A percentile compares a stretch with the other conserved stretches of the same genome.
Evolutionary conservation across 2,888 invertebrate genomes (phyloP).

Genomic region (Galerucella nymphaeae): DNA sequence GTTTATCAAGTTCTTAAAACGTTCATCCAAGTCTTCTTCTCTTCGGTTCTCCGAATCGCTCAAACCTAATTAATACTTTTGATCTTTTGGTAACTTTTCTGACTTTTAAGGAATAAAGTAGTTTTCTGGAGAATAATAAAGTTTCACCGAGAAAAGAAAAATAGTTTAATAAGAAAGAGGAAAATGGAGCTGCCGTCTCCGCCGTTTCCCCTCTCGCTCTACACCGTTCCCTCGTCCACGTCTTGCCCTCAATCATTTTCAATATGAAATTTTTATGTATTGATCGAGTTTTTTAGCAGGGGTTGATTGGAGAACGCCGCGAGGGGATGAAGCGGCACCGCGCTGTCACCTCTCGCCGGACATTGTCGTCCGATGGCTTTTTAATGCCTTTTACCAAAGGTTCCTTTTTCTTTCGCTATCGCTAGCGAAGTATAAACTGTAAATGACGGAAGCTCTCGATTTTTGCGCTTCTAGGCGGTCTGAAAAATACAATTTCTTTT

Average conservation of each 20-base stretch:
- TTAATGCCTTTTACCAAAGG: constrained; percentile 28
- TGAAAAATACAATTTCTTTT: background rate
- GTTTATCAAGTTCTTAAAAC: constrained; percentile 31
- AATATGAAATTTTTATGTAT: constrained; percentile 68
- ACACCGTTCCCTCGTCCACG: constrained; percentile 47
- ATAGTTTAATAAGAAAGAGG: constrained; percentile 49
- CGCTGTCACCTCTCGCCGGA: constrained; percentile 62
- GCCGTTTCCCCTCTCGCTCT: constrained; percentile 33
- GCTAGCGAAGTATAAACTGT: constrained; percentile 7
- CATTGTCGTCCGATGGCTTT: constrained; percentile 53
- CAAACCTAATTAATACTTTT: constrained; percentile 43
- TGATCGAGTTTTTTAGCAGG: constrained; percentile 65
- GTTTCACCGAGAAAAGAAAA: constrained; percentile 44
- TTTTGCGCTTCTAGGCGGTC: background rate
- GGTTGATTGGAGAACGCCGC: constrained; percentile 57
- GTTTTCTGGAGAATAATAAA: constrained; percentile 45
- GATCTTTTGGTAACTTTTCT: constrained; percentile 31
- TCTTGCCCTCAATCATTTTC: constrained; percentile 66
- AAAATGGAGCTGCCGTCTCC: constrained; percentile 44
- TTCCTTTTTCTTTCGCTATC: background rate
- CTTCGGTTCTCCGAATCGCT: constrained; percentile 30
- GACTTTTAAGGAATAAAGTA: constrained; percentile 41
- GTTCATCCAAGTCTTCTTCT: constrained; percentile 17
- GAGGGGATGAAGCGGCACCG: constrained; percentile 56
- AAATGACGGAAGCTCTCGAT: constrained; percentile 12